Evolutionary conservation across 2,113 vertebrate genomes (phyloP), one percentile per base, ranked within the genome.

Genomic region (Dolichallabes microphthalmus): DNA sequence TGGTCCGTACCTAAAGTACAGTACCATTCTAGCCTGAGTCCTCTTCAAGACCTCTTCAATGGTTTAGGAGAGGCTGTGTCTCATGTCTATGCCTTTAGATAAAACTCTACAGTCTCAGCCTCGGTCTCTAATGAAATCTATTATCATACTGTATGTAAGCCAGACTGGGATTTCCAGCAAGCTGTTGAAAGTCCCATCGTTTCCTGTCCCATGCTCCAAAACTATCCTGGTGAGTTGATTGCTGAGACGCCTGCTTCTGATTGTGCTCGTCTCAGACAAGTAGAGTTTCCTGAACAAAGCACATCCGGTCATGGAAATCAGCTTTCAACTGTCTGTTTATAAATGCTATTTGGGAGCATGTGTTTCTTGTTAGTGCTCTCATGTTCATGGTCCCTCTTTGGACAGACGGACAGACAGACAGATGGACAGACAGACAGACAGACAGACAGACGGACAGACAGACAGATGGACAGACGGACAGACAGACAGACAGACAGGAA

Each of bases 161-260:
- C 45, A 57, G 64, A 27, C 63, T 71, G 53, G 73, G 71, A 68
- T 71, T 75, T 75, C 57, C 66, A 58, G 12, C 68, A n/a, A 63
- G 39, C 64, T 66, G n/a, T 69, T 30, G 13, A 78, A 73, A 74
- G 74, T 83, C 66, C n/a, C 32, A 80, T 50, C 77, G 50, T 86
- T 55, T 75, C 63, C 66, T 64, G 64, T 86, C 39, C 85, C 53
- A 50, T 74, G 84, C 87, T 81, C 57, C 52, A 45, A 85, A 83
- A 85, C 89, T 69, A 35, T 79, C 73, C 82, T 27, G 20, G 35
- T 58, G 81, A 87, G 80, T 52, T 68, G 45, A 87, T 63, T 20
- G 80, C 60, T 64, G n/a, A 45, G 25, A 89, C 69, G 82, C 84
- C 85, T 88, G 86, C 60, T 90, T 91, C 89, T 89, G 78, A 92